Percentiles rank a stretch among this genome's conserved stretches.
These are phyloP conservation scores for Steromphala cineraria DNA, from an alignment of 2,888 invertebrate species.

Conservation along the genomic window DNA sequence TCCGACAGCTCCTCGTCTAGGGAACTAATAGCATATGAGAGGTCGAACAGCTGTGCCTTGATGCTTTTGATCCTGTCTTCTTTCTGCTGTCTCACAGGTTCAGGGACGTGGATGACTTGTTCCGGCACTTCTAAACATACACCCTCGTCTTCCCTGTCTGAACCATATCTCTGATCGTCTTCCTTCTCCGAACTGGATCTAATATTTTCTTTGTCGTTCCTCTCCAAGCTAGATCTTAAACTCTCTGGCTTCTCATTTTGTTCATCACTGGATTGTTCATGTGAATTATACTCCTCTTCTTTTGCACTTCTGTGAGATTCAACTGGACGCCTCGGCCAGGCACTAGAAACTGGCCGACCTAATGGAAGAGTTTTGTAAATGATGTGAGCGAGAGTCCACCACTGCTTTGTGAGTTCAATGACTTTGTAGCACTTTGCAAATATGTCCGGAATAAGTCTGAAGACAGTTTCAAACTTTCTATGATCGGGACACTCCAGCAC, in stretches of 20 bases:
- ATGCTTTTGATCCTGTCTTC: background rate
- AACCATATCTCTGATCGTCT: too few species aligned
- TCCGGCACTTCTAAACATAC: too few species aligned
- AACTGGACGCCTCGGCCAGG: background rate
- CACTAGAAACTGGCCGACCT: constrained; percentile 23
- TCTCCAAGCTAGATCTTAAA: too few species aligned
- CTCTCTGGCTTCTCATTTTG: background rate
- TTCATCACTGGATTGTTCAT: background rate
- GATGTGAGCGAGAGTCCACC: constrained; percentile 58
- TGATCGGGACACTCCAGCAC: constrained; percentile 55
- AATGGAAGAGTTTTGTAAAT: constrained; percentile 47
- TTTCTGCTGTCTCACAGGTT: background rate
- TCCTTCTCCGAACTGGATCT: too few species aligned
- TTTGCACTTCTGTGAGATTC: background rate
- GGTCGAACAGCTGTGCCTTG: background rate
- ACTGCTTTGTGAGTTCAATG: constrained; percentile 65
- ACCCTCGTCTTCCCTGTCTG: too few species aligned
- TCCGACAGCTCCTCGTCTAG: background rate
- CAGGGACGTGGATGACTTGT: background rate
- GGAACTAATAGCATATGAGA: background rate
- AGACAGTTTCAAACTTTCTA: constrained; percentile 55
- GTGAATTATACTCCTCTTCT: background rate
- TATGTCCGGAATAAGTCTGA: constrained; percentile 67
- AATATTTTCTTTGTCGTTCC: too few species aligned
- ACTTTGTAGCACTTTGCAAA: constrained; percentile 69